Base-by-base conservation (phyloP, 2,888 invertebrate genomes). In the Malthinus seriepunctatus region DNA sequence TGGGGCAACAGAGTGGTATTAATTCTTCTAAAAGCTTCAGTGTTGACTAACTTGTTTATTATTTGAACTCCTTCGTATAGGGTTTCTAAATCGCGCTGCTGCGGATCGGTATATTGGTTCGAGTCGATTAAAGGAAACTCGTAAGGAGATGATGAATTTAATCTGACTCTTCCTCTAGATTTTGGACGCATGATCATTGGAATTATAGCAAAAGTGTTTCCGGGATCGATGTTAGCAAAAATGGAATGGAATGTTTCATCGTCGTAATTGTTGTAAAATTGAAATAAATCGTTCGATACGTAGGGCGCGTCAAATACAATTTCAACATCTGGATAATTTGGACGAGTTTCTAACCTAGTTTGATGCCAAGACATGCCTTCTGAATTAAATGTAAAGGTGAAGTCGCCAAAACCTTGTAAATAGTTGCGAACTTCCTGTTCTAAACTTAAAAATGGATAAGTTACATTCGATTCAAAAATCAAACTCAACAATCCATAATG, bases 401-500 rank as follows among this genome's bases (percentile, higher is more conserved):
- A 63, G 1, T 59, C 53, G 1, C 71, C 71, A 14, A 33, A 42
- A 10, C 65, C 69, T 8, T 62, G 32, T 14, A 69, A 51, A 56
- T 61, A 69, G 10, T 67, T 39, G 45, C 53, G n/a, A 1, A 68
- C 51, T 44, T n/a, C n/a, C n/a, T 67, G 32, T 23, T 63, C 51
- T 8, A 61, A 5, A 14, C 33, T 50, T 0, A n/a, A 23, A 1
- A 32, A 8, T 0, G 52, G 49, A 31, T 51, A 51, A 2, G 63
- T 64, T 14, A 60, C 56, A 32, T 65, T 68, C 2, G 62, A 60
- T 42, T 37, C 48, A 70, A 91, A 90, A 0, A 85, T 86, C 51
- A 90, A 79, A 2, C 86, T 88, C 3, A 86, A 85, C 63, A 89
- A 83, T 0, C 87, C 87, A 1, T 89, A 80, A 69, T 91, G 91